phyloP scores from a whole-genome alignment of 2,888 invertebrate species.

The Morpho achilles region DNA sequence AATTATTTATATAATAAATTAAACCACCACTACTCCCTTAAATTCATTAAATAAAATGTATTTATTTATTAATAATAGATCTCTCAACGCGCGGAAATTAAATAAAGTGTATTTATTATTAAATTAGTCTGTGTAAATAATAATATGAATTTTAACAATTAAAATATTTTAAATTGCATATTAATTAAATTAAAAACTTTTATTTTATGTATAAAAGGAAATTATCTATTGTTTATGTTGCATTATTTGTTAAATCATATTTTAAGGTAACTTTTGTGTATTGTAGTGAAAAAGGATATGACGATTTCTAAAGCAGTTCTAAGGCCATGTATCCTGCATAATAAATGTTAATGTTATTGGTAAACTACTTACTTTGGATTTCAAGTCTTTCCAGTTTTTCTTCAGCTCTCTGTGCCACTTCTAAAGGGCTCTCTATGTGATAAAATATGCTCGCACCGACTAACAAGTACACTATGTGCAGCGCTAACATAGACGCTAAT shows the following conservation, averaged over 20 bases:
- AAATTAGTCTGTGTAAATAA: no score
- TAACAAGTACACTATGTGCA: conserved; percentile 87
- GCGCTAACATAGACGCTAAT: conserved; percentile 85
- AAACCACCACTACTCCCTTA: no score
- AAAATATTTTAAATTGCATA: no score
- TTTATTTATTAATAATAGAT: neutral
- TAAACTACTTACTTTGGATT: conserved; percentile 82
- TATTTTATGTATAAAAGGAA: no score
- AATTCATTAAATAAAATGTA: no score
- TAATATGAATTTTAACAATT: no score
- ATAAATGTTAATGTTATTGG: conserved; percentile 17
- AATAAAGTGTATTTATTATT: no score
- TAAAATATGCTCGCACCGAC: conserved; percentile 93
- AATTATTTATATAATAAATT: no score
- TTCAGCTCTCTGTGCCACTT: conserved; percentile 79
- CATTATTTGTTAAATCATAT: no score
- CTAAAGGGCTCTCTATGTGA: conserved; percentile 87
- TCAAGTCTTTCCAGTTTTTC: conserved; percentile 81
- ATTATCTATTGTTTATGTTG: no score
- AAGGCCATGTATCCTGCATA: conserved; percentile 22
- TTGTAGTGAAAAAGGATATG: conserved; percentile 27
- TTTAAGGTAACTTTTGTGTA: conserved; percentile 5
- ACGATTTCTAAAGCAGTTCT: conserved; percentile 25
- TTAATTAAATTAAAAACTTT: no score
- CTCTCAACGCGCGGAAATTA: conserved; percentile 9